Base-by-base conservation (phyloP, 2,113 vertebrate species). In the Pseudorhombus dupliciocellatus region DNA sequence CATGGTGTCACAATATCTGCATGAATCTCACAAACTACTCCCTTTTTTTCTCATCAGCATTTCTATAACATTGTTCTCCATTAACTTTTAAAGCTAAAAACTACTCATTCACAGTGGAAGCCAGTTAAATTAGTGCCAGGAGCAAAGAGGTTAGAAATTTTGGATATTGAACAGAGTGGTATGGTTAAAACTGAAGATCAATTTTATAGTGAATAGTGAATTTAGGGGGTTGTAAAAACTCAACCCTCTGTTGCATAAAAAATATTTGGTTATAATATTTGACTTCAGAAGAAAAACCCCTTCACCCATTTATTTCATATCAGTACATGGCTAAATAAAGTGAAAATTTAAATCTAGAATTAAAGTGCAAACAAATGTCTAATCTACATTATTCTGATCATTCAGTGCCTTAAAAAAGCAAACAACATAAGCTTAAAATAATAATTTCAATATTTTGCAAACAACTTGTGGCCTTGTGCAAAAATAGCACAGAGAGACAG, bases 221-320 rank as follows among this genome's bases (percentile, higher is more conserved):
- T 50, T 50, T 21, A 9, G 51, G 22, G 52, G 24, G 28, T 58
- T 79, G 24, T 66, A 9, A 64, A 50, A 80, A 78, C 66, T 14
- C 70, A 75, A 73, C 28, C 14, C 7, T 31, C 62, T 44, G 83
- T 86, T 21, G 26, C n/a, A 67, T 4, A 64, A 20, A 18, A 37
- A 71, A 60, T 50, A 89, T 85, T 81, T 1, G 57, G 59, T 83
- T 83, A 81, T 73, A 65, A 60, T 53, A 79, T 60, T 67, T 60
- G 15, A 30, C 22, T 82, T 68, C n/a, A 1, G 72, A 8, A 71
- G 31, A 0, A 34, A 64, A 28, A 40, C 40, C 4, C 57, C 7
- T 16, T 57, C 16, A 44, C n/a, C 22, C 28, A 57, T 25, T 40
- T 42, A 53, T 25, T 71, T 2, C 7, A 46, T 46, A 46, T 71